Percentiles rank a stretch among this genome's conserved stretches.
These are phyloP conservation scores for Ictalurus furcatus DNA, from an alignment of 2,113 vertebrate genomes.

Conservation along the genomic window DNA sequence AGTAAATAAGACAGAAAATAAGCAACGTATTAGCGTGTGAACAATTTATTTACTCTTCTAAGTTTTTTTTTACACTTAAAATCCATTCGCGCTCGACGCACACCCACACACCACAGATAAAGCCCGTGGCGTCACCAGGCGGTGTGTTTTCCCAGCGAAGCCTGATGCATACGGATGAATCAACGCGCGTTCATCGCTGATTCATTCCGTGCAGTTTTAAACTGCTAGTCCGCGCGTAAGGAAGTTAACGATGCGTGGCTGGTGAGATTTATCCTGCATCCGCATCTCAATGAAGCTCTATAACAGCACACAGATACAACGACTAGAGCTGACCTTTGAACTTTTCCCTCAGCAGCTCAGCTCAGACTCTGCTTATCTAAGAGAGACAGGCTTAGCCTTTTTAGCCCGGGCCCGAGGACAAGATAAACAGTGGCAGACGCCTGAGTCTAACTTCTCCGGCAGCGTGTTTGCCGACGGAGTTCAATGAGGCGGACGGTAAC, in stretches of 20 bases:
- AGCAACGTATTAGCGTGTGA: not conserved
- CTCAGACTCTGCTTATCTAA: not conserved
- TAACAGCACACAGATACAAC: not conserved
- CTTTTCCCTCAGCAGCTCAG: not conserved
- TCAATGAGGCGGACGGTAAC: conserved; percentile 26
- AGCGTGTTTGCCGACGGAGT: conserved; percentile 18
- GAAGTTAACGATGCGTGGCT: not conserved
- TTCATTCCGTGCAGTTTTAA: not conserved
- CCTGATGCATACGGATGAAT: not conserved
- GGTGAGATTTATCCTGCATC: not conserved
- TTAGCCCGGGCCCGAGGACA: conserved; percentile 10
- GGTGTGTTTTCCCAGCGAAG: not conserved
- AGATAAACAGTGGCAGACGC: conserved; percentile 20
- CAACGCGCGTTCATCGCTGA: not conserved
- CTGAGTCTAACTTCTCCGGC: not conserved
- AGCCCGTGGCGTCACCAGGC: not conserved
- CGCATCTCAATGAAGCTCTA: not conserved
- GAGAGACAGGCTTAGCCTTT: not conserved
- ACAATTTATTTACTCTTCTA: no score
- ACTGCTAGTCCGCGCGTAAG: not conserved
- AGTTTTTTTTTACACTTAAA: not conserved
- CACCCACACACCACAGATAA: not conserved
- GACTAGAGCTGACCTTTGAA: conserved; percentile 26
- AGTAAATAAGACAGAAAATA: not conserved
- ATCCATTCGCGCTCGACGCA: not conserved